Conservation (phyloP, 2,797 vertebrate genomes). For the Sphenopsis melanotis region DNA sequence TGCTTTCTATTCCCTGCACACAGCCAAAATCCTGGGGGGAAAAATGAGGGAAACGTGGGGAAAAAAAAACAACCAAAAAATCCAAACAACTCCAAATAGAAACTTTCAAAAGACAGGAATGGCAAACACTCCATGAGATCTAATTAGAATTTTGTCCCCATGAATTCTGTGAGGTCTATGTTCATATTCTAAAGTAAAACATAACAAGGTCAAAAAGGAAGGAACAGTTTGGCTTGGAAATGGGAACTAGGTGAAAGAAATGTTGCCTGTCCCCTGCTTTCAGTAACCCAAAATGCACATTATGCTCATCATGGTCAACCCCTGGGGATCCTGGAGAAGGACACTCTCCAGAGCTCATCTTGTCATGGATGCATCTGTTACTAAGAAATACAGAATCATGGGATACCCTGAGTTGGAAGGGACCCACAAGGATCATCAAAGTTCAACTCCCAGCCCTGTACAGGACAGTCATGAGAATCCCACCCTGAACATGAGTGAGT, state of each 20-base stretch:
- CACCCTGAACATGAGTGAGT: neutral
- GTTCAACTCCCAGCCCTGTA: neutral
- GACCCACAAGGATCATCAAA: neutral
- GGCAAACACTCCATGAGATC: fast-evolving
- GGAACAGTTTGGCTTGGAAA: neutral
- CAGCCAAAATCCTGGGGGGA: fast-evolving
- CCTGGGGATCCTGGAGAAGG: neutral
- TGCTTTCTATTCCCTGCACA: neutral
- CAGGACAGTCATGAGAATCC: neutral
- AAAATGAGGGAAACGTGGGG: fast-evolving
- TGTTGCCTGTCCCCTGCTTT: neutral
- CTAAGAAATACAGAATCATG: neutral
- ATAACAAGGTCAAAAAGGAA: neutral
- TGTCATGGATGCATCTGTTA: neutral
- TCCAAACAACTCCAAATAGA: fast-evolving
- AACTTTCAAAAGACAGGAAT: neutral
- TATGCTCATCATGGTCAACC: fast-evolving
- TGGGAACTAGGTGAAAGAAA: neutral
- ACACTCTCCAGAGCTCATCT: neutral
- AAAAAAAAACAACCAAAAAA: fast-evolving
- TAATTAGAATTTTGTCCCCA: neutral
- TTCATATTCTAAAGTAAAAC: neutral
- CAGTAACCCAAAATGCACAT: neutral
- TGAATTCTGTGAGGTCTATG: neutral
- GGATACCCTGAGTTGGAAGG: neutral